Conservation (phyloP, 2,888 invertebrate genomes). For the Chloroclysta siterata region DNA sequence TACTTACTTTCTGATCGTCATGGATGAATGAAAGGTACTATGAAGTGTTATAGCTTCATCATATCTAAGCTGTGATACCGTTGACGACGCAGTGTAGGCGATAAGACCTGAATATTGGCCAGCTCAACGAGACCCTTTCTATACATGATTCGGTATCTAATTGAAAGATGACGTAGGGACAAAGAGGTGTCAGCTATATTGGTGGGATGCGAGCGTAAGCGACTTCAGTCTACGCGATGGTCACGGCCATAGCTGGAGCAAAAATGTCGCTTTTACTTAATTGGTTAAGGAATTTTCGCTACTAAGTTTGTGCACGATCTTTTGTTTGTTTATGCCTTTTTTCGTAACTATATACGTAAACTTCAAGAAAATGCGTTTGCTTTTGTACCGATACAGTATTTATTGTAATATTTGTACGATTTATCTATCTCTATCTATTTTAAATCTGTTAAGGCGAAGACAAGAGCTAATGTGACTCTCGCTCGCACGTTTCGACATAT, state of each 20-base stretch:
- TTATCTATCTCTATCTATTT: no score
- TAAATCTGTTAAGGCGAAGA: no score
- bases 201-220: slow-evolving; percentile 63
- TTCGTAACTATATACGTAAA: no score
- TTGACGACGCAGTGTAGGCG: slow-evolving; percentile 61
- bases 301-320: no score
- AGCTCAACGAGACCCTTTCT: slow-evolving; percentile 48
- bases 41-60: slow-evolving; percentile 1
- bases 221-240: slow-evolving; percentile 58
- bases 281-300: no score
- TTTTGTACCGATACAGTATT: no score
- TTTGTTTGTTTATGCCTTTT: no score
- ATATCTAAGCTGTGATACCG: slow-evolving; percentile 22
- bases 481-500: no score
- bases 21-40: background rate
- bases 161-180: slow-evolving; percentile 33
- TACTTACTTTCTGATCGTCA: background rate
- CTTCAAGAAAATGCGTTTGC: no score
- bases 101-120: slow-evolving; percentile 54
- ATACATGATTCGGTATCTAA: slow-evolving; percentile 44
- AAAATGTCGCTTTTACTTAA: slow-evolving; percentile 30
- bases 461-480: no score
- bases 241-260: slow-evolving; percentile 54
- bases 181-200: slow-evolving; percentile 52
- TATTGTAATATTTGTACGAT: no score